Evolutionary conservation across 2,113 vertebrate genomes (phyloP).

Genomic region (Pachycephala philippinensis): DNA sequence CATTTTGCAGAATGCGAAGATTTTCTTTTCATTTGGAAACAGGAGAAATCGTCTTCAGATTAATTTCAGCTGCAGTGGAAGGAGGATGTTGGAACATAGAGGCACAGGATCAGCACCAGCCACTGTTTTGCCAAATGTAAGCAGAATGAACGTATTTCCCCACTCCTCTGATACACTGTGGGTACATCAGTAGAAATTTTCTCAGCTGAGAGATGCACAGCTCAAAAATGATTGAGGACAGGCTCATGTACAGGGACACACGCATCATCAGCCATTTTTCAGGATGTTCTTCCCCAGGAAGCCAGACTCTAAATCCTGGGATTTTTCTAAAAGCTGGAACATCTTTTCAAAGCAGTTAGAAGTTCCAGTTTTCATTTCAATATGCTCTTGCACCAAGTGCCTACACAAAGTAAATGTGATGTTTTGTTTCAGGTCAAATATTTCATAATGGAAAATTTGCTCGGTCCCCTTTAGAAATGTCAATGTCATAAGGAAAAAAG

Average conservation of each 20-base stretch:
- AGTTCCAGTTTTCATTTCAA: not conserved
- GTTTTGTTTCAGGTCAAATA: not conserved
- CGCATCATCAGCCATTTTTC: not conserved
- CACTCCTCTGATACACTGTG: not conserved
- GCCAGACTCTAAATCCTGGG: not conserved
- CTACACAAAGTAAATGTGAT: not conserved
- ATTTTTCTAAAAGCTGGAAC: not conserved
- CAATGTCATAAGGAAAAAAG: not conserved
- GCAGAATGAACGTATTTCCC: not conserved
- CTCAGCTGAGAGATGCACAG: not conserved
- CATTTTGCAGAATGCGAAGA: constrained; percentile 14
- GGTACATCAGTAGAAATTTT: not conserved
- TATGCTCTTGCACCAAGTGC: not conserved
- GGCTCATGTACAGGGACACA: not conserved
- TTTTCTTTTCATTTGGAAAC: constrained; percentile 5
- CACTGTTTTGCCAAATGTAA: not conserved
- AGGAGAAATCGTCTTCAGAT: not conserved
- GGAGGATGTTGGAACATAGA: not conserved
- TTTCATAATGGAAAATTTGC: not conserved
- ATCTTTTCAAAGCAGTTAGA: not conserved
- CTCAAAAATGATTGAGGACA: not conserved
- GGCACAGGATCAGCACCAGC: not conserved
- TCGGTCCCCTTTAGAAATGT: not conserved
- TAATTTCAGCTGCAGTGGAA: not conserved
- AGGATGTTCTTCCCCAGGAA: not conserved